Evolutionary conservation across 2,113 vertebrate genomes (phyloP).

Genomic region (Rattus rattus): DNA sequence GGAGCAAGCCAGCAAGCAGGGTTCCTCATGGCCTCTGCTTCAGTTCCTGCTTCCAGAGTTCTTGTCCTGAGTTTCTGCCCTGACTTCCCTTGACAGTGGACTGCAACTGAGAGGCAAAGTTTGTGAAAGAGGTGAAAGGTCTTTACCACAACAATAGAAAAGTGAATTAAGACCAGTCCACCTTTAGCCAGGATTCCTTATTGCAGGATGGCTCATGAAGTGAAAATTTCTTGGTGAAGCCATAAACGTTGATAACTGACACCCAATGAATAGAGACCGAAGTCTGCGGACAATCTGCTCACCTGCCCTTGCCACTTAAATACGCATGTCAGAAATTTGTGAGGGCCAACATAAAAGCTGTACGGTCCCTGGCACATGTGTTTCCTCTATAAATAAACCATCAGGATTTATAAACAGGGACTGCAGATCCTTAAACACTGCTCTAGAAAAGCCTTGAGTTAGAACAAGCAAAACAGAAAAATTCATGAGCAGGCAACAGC

Average conservation of each 20-base stretch:
- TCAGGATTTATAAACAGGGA: slow-evolving; percentile 12
- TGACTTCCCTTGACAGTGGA: not conserved
- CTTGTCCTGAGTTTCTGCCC: not conserved
- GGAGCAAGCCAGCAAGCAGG: not conserved
- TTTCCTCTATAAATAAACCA: slow-evolving; percentile 47
- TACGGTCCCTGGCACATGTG: not conserved
- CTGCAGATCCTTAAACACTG: not conserved
- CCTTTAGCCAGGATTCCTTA: not conserved
- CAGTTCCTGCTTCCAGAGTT: not conserved
- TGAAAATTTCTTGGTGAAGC: slow-evolving; percentile 5
- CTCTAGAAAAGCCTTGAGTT: slow-evolving; percentile 41
- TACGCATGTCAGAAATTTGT: not conserved
- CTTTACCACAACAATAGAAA: not conserved
- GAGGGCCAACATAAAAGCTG: not conserved
- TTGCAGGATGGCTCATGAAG: not conserved
- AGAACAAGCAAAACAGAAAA: slow-evolving; percentile 63
- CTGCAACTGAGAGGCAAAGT: not conserved
- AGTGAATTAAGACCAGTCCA: not conserved
- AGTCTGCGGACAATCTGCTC: not conserved
- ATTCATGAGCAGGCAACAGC: slow-evolving; percentile 42
- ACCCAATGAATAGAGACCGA: not conserved
- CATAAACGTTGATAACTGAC: not conserved
- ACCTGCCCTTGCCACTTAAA: not conserved
- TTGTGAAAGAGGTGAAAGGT: too few species aligned
- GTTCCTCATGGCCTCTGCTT: not conserved